Evolutionary conservation across 2,888 invertebrate species (phyloP).

Genomic region (Fabriciana adippe): DNA sequence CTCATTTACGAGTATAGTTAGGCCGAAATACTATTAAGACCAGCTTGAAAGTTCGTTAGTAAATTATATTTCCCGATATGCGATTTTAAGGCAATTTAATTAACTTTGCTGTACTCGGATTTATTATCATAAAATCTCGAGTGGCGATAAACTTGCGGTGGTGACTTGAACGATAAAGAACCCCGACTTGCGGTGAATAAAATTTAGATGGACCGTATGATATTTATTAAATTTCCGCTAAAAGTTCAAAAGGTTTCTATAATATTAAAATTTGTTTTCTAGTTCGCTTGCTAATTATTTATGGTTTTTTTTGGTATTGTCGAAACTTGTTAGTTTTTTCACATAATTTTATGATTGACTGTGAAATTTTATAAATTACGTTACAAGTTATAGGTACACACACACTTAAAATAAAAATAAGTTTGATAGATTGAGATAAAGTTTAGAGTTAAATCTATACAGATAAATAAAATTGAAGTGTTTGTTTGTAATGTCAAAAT

Average conservation of each 20-base stretch:
- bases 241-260: not conserved
- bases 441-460: not conserved
- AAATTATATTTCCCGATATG: conserved; percentile 38
- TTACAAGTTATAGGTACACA: too few relatives aligned
- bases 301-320: too few relatives aligned
- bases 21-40: conserved; percentile 19
- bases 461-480: too few relatives aligned
- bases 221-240: conserved; percentile 4
- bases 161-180: conserved; percentile 16
- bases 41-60: conserved; percentile 23
- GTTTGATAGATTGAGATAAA: too few relatives aligned
- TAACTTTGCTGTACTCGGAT: conserved; percentile 45
- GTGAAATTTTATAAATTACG: too few relatives aligned
- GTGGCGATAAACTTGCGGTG: conserved; percentile 40
- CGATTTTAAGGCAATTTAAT: conserved; percentile 47
- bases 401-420: too few relatives aligned
- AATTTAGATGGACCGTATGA: conserved; percentile 5
- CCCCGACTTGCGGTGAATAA: conserved; percentile 4
- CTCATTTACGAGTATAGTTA: conserved; percentile 11
- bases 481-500: too few relatives aligned
- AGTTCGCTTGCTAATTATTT: too few relatives aligned
- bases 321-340: too few relatives aligned
- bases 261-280: too few relatives aligned
- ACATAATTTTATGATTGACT: too few relatives aligned
- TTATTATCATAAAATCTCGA: conserved; percentile 46